Conservation (phyloP, 1,140 invertebrate species). For the Vanessa atalanta region DNA sequence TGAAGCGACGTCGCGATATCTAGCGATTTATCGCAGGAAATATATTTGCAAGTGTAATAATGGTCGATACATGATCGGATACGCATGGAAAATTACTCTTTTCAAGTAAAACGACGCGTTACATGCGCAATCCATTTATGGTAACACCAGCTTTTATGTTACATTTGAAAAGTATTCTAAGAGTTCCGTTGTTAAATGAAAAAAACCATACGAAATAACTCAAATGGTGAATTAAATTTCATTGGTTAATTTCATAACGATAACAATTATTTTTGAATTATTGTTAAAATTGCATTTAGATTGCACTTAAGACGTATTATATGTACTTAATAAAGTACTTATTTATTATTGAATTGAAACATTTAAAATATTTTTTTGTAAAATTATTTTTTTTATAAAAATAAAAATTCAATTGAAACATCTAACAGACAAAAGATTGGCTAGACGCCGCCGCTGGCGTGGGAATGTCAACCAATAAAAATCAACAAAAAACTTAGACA, state of each 20-base stretch:
- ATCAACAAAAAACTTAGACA: constrained; percentile 38
- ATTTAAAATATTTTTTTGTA: no score
- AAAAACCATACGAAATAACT: background rate
- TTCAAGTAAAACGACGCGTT: constrained; percentile 31
- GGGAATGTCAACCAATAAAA: constrained; percentile 42
- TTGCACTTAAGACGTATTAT: no score
- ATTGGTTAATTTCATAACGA: no score
- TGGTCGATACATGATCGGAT: constrained; percentile 42
- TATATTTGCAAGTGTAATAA: constrained; percentile 73
- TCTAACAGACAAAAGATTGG: background rate
- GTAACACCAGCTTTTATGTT: constrained; percentile 14
- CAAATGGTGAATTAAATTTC: no score
- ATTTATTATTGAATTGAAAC: no score
- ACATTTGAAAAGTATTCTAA: background rate
- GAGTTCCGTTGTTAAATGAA: background rate
- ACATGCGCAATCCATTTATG: constrained; percentile 16
- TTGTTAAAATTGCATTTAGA: no score
- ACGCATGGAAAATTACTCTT: constrained; percentile 40
- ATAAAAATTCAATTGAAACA: no score
- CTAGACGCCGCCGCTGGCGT: constrained; percentile 35
- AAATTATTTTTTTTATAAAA: no score
- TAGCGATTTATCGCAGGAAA: constrained; percentile 64
- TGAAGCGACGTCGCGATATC: constrained; percentile 52
- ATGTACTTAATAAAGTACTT: no score
- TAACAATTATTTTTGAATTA: no score